Evolutionary conservation across 2,888 invertebrate genomes (phyloP).

Genomic region (Scaptomyza polygonia): DNA sequence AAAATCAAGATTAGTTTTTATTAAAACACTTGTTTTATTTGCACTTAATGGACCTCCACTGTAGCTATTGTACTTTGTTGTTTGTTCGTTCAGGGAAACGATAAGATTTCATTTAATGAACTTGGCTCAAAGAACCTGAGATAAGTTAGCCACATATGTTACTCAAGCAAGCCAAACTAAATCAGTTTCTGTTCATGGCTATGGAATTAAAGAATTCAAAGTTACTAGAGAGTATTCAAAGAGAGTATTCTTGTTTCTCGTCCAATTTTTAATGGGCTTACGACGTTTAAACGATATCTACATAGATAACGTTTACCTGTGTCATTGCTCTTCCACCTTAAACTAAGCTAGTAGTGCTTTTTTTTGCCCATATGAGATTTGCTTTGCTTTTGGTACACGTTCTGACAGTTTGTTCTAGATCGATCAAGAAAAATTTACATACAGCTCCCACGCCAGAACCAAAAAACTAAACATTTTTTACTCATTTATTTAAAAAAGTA

Average conservation of each 20-base stretch:
- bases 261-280: conserved; percentile 53
- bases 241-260: conserved; percentile 9
- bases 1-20: conserved; percentile 59
- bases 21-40: conserved; percentile 64
- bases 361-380: conserved; percentile 11
- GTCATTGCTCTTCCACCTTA: conserved; percentile 50
- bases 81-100: conserved; percentile 19
- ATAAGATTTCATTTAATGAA: conserved; percentile 53
- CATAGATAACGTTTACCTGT: conserved; percentile 35
- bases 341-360: conserved; percentile 6
- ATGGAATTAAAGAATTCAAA: not conserved
- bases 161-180: conserved; percentile 18
- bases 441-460: conserved; percentile 48
- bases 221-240: conserved; percentile 1
- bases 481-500: not conserved
- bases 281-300: conserved; percentile 60
- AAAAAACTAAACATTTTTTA: not conserved
- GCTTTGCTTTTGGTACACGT: conserved; percentile 23
- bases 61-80: conserved; percentile 30
- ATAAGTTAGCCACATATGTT: conserved; percentile 33
- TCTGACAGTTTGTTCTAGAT: conserved; percentile 32
- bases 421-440: conserved; percentile 59
- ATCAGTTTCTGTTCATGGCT: conserved; percentile 19
- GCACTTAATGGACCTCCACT: conserved; percentile 42
- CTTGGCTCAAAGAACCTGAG: conserved; percentile 47